phyloP scores from a whole-genome alignment of 1,140 invertebrate species.

The Apis laboriosa region DNA sequence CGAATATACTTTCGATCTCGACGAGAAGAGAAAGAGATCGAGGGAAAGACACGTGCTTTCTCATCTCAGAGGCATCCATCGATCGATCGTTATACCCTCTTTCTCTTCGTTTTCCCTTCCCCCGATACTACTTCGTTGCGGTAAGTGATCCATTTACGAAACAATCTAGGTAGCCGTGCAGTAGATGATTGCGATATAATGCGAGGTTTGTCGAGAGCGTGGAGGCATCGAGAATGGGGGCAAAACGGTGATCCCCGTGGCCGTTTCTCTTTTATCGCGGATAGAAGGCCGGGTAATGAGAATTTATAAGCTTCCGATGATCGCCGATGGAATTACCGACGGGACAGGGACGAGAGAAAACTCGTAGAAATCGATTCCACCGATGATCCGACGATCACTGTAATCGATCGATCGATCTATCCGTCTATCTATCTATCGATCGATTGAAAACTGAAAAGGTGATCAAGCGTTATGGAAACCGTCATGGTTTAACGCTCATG shows the following conservation, averaged over 20 bases:
- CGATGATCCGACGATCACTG: background rate
- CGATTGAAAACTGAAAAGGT: slow-evolving; percentile 10
- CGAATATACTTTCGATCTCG: slow-evolving; percentile 20
- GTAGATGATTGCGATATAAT: slow-evolving; percentile 47
- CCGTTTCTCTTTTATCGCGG: slow-evolving; percentile 7
- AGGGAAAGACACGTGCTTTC: background rate
- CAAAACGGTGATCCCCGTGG: background rate
- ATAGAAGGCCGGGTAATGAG: slow-evolving; percentile 3
- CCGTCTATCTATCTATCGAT: too few relatives aligned
- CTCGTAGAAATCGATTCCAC: slow-evolving; percentile 8
- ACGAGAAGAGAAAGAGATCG: background rate
- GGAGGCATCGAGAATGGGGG: background rate
- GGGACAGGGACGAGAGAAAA: background rate
- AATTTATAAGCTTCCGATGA: slow-evolving; percentile 39
- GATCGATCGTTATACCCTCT: background rate
- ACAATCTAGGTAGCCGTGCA: slow-evolving; percentile 37
- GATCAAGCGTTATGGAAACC: slow-evolving; percentile 5
- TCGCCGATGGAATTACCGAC: background rate
- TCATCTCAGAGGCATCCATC: background rate
- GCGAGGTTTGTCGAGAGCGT: slow-evolving; percentile 14
- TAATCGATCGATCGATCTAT: slow-evolving; percentile 25
- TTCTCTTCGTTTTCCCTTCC: background rate
- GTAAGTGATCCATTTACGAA: slow-evolving; percentile 43
- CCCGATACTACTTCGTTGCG: background rate
- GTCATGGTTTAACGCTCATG: slow-evolving; percentile 14